Conservation (phyloP, 2,113 vertebrate species). For the Saguinus imperator region DNA sequence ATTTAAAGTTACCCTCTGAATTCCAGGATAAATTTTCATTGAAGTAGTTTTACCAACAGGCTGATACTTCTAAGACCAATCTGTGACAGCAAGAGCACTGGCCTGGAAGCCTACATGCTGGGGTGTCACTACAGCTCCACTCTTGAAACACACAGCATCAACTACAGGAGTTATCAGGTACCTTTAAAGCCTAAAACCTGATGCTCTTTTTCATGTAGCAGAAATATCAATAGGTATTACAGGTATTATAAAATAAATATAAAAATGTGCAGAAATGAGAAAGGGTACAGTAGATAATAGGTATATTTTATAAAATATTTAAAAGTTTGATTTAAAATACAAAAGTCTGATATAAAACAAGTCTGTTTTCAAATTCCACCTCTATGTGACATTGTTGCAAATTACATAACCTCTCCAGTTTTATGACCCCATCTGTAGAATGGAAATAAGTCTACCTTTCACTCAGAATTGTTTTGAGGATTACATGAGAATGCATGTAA, state of each 20-base stretch:
- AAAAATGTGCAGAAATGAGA: not conserved
- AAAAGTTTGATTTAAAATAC: too few species aligned
- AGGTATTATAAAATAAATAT: slow-evolving; percentile 2
- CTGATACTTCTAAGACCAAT: not conserved
- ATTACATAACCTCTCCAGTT: not conserved
- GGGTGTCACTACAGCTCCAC: accelerated
- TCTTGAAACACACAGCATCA: not conserved
- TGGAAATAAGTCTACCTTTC: not conserved
- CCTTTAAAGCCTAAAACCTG: not conserved
- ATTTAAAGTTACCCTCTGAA: slow-evolving; percentile 1
- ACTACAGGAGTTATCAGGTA: not conserved
- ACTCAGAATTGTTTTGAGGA: not conserved
- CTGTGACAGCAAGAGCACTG: not conserved
- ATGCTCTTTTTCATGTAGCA: not conserved
- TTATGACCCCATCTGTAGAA: not conserved
- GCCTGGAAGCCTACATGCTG: not conserved
- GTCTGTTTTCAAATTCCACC: slow-evolving; percentile 20
- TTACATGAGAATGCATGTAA: not conserved
- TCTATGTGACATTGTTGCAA: not conserved
- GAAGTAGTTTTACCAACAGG: not conserved
- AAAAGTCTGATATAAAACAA: not conserved
- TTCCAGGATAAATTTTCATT: not conserved
- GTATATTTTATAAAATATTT: too few species aligned
- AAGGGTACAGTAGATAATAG: not conserved
- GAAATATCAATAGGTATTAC: not conserved